Evolutionary conservation across 2,888 invertebrate genomes (phyloP), one percentile per base, ranked within the genome.

Genomic region (Hyles lineata): DNA sequence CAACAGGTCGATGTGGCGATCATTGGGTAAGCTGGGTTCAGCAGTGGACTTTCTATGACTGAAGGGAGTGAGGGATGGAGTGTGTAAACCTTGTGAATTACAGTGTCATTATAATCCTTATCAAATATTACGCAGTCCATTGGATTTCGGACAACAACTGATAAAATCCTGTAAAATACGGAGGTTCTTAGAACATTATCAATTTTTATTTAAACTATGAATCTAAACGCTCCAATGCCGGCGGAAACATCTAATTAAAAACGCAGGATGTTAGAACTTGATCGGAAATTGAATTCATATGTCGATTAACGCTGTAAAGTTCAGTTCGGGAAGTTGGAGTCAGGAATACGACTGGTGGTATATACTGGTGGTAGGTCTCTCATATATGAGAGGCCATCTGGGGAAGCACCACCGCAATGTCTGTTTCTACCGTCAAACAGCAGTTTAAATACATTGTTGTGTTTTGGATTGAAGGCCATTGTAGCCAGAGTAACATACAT

Each of bases 191-290:
- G 11, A 63, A 21, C 15, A 7, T n/a, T 15, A 43, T 63, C 2
- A 5, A 15, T 21, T 35, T 63, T 43, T 11, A 35, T 19, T 9
- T 62, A 9, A 21, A 35, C 19, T 35, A 62, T 62, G 11, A 63
- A 63, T 43, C 21, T 21, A 21, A 43, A 9, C 62, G 62, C 25
- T 32, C 32, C 32, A 59, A 11, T 8, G 32, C 19, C 1, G n/a
- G 9, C 35, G 62, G 32, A 62, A 62, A 62, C 4, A n/a, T 62
- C 63, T 43, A 43, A 63, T 43, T 63, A 15, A 63, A 9, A 63
- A 15, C 21, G 21, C 21, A n/a, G 35, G 35, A 35, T 63, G 21
- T 9, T 21, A n/a, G 32, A 62, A n/a, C n/a, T 63, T 21, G 11
- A 62, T 59, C 23, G 23, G n/a, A 63, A 63, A 43, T 63, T 32